Evolutionary conservation across 2,888 invertebrate species (phyloP).

Genomic region (Spilarctia lutea): DNA sequence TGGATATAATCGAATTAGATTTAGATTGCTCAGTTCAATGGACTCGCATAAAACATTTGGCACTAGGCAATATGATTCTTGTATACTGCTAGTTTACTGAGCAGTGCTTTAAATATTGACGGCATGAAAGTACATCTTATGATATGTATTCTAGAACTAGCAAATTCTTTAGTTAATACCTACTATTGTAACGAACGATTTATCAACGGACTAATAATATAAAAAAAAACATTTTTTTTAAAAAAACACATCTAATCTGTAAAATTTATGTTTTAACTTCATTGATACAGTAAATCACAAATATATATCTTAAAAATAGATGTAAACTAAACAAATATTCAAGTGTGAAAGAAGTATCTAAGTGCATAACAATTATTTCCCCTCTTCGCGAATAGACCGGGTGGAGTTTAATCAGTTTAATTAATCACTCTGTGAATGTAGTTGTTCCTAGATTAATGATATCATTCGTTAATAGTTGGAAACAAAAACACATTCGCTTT

Average conservation of each 20-base stretch:
- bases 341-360: background rate
- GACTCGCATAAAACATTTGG: background rate
- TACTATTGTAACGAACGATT: too few relatives aligned
- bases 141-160: too few relatives aligned
- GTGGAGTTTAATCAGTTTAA: background rate
- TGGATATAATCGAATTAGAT: conserved; percentile 26
- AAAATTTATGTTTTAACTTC: too few relatives aligned
- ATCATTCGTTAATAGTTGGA: background rate
- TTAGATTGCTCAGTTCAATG: conserved; percentile 13
- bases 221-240: too few relatives aligned
- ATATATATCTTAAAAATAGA: background rate
- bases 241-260: too few relatives aligned
- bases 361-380: background rate
- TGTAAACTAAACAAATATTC: background rate
- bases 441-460: background rate
- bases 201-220: too few relatives aligned
- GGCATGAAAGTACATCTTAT: background rate
- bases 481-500: conserved; percentile 9
- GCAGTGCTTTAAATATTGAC: background rate
- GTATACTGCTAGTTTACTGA: background rate
- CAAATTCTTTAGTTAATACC: too few relatives aligned
- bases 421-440: background rate
- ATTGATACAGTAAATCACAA: background rate
- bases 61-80: background rate
- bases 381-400: background rate